phyloP scores from a whole-genome alignment of 2,888 invertebrate genomes.

The Melanchra persicariae region DNA sequence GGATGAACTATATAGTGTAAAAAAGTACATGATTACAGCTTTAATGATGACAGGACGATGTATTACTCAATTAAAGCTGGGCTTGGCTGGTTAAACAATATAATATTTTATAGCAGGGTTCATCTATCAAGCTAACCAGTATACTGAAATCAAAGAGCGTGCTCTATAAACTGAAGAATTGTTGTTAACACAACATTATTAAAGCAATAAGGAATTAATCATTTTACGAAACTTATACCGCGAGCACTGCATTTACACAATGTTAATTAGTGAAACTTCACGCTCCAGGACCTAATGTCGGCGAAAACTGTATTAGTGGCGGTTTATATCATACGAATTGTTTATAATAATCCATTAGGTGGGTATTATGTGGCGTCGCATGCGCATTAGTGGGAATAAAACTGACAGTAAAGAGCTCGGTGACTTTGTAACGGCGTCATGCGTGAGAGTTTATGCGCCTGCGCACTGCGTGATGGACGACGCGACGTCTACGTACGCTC shows the following conservation, averaged over 20 bases:
- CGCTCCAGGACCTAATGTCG: conserved; percentile 42
- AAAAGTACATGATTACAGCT: background rate
- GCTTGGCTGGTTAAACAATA: background rate
- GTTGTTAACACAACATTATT: conserved; percentile 29
- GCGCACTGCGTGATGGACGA: conserved; percentile 31
- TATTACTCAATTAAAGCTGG: background rate
- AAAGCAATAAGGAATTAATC: conserved; percentile 56
- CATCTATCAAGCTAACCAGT: background rate
- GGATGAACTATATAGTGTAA: conserved; percentile 14
- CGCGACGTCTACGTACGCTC: conserved; percentile 19
- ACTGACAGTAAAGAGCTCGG: conserved; percentile 56
- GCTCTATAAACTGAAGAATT: conserved; percentile 17
- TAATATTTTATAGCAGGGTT: background rate
- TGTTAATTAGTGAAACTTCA: conserved; percentile 56
- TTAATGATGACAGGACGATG: conserved; percentile 7
- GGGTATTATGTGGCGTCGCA: conserved; percentile 37
- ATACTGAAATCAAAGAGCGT: conserved; percentile 17
- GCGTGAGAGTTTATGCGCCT: conserved; percentile 37
- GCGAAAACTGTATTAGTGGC: conserved; percentile 38
- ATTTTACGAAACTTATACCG: conserved; percentile 33
- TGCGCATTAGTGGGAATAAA: conserved; percentile 56
- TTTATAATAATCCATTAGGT: conserved; percentile 50
- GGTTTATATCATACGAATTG: conserved; percentile 35
- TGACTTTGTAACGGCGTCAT: conserved; percentile 52
- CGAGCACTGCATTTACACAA: conserved; percentile 44